phyloP scores from a whole-genome alignment of 2,888 invertebrate species.

The Lysandra coridon region DNA sequence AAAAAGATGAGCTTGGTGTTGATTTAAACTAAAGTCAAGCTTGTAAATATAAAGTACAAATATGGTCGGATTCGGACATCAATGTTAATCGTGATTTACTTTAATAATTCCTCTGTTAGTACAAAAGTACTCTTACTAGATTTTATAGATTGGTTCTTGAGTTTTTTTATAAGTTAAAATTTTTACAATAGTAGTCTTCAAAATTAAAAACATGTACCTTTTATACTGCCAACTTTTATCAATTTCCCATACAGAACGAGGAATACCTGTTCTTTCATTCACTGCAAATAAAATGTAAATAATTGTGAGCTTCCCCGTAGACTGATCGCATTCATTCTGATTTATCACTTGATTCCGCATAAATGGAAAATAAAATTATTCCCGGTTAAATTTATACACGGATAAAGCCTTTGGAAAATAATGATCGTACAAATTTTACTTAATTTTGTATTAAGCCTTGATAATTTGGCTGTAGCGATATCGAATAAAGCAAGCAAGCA shows the following conservation, averaged over 20 bases:
- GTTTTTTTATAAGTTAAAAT: too few relatives aligned
- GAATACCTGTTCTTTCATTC: neutral
- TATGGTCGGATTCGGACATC: too few relatives aligned
- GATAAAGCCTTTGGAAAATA: neutral
- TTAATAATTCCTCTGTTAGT: too few relatives aligned
- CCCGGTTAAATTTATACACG: neutral
- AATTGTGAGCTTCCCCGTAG: neutral
- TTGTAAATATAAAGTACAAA: neutral
- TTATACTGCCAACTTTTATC: neutral
- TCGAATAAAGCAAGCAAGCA: too few relatives aligned
- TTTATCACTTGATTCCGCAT: conserved; percentile 2
- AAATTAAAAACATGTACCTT: too few relatives aligned
- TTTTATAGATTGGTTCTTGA: too few relatives aligned
- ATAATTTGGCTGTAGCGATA: too few relatives aligned
- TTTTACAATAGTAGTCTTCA: too few relatives aligned
- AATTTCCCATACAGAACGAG: neutral
- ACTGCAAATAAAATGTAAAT: neutral
- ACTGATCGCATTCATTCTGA: conserved; percentile 8
- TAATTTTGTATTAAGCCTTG: neutral
- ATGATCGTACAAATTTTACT: neutral
- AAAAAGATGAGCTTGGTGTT: neutral
- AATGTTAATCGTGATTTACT: too few relatives aligned
- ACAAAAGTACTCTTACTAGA: too few relatives aligned
- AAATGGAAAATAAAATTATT: conserved; percentile 1
- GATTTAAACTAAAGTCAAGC: too few relatives aligned